phyloP scores from a whole-genome alignment of 1,140 invertebrate genomes.

The Berghia stephanieae region DNA sequence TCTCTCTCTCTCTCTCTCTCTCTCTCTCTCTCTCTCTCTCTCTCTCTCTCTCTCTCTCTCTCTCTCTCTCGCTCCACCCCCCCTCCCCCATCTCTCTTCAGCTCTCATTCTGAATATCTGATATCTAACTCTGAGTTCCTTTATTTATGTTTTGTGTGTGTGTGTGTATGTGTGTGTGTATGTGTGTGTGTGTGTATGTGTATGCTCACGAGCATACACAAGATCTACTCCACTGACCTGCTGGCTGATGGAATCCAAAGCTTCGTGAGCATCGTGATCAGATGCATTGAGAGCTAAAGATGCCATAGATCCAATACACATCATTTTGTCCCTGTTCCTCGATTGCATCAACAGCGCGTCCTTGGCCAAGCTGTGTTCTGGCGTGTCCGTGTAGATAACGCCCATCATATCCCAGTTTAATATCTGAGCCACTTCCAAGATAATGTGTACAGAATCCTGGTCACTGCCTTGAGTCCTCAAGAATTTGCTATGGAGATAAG shows the following conservation, averaged over 20 bases:
- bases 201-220: too few relatives aligned
- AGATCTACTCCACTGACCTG: too few relatives aligned
- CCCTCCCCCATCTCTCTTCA: too few relatives aligned
- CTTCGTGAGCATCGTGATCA: conserved; percentile 48
- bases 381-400: conserved; percentile 72
- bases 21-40: too few relatives aligned
- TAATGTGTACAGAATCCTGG: background rate
- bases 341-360: conserved; percentile 11
- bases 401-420: conserved; percentile 83
- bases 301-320: conserved; percentile 28
- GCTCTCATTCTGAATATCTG: too few relatives aligned
- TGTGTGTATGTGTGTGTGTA: too few relatives aligned
- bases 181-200: too few relatives aligned
- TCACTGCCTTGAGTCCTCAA: conserved; percentile 8
- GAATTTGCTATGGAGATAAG: conserved; percentile 12
- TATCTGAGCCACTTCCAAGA: conserved; percentile 49
- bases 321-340: background rate
- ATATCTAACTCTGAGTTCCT: too few relatives aligned
- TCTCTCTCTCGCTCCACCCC: too few relatives aligned
- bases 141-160: too few relatives aligned
- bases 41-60: too few relatives aligned
- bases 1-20: too few relatives aligned
- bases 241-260: conserved; percentile 72
- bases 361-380: background rate
- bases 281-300: conserved; percentile 47